phyloP scores from a whole-genome alignment of 2,113 vertebrate genomes.

The Neomonachus schauinslandi region DNA sequence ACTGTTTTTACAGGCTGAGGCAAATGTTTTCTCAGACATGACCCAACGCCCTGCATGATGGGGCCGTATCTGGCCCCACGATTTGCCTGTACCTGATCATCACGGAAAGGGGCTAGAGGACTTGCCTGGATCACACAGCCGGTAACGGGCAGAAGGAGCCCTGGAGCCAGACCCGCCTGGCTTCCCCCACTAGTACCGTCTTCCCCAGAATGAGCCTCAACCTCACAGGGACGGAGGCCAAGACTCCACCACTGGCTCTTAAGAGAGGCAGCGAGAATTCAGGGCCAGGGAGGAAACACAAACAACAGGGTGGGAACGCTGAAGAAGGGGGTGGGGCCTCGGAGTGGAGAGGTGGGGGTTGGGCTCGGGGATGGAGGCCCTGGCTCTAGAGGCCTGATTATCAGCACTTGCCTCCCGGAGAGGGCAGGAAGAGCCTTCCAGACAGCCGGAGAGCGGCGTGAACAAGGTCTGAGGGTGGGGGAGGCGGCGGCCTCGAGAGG shows the following conservation, averaged over 20 bases:
- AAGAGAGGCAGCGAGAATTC: background rate
- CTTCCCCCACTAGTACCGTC: background rate
- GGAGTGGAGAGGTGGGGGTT: background rate
- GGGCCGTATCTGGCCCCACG: background rate
- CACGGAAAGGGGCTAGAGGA: background rate
- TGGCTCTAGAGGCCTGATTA: background rate
- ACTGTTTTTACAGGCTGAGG: no score
- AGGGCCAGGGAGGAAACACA: background rate
- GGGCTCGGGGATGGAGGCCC: background rate
- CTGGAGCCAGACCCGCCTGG: background rate
- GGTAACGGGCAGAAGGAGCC: background rate
- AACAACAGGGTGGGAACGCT: background rate
- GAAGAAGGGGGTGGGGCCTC: background rate
- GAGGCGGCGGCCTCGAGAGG: background rate
- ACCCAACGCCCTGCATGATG: background rate
- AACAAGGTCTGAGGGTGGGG: background rate
- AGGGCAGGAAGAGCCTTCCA: background rate
- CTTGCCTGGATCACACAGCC: background rate
- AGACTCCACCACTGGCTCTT: background rate
- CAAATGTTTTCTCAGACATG: background rate
- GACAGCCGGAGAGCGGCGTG: accelerated
- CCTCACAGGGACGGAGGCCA: background rate
- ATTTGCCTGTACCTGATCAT: background rate
- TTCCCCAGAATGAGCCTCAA: background rate
- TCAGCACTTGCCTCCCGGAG: background rate